Evolutionary conservation across 2,113 vertebrate species (phyloP), one percentile per base, ranked within the genome.

Genomic region (Tragelaphus strepsiceros): DNA sequence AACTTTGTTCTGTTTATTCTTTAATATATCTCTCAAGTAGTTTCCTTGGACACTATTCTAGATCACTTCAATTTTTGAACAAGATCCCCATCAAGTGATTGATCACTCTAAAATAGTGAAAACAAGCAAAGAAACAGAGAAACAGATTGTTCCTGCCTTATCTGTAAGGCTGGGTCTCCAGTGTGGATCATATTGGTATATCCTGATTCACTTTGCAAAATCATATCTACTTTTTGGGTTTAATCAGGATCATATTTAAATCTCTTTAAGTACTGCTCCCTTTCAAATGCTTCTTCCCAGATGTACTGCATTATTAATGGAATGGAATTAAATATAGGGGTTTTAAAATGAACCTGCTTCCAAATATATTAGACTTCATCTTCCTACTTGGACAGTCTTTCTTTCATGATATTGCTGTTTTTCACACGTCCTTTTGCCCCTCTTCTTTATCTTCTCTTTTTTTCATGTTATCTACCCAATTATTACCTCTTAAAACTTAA

Each of bases 341-440:
- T 95, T 97, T 97, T 96, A 85, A 96, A 98, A 98, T 96, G 97
- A 98, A 97, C 91, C 96, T 97, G 95, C 85, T 96, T 98, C 96
- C 94, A 98, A 98, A 97, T 98, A 97, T 98, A 98, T 98, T 97
- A 94, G 93, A 95, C 89, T 97, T 98, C 96, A 97, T 90, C 64
- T 96, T 97, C 93, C 78, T 62, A 90, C 77, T 96, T 95, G 93
- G 86, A 96, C 74, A 78, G 92, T 95, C 80, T 96, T 98, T 96
- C 92, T 90, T 97, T 98, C 96, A 86, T 91, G 64, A 92, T 96
- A 71, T 83, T 98, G 43, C 74, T 95, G 39, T 97, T 97, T 97
- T 98, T 94, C 56, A 92, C 21, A 89, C 88, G 67, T 71, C 28
- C 39, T 71, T 96, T 93, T 88, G 43, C 14, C 49, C 21, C 4